Base-by-base conservation (phyloP, 2,113 vertebrate species). In the Hirundichthys speculiger region DNA sequence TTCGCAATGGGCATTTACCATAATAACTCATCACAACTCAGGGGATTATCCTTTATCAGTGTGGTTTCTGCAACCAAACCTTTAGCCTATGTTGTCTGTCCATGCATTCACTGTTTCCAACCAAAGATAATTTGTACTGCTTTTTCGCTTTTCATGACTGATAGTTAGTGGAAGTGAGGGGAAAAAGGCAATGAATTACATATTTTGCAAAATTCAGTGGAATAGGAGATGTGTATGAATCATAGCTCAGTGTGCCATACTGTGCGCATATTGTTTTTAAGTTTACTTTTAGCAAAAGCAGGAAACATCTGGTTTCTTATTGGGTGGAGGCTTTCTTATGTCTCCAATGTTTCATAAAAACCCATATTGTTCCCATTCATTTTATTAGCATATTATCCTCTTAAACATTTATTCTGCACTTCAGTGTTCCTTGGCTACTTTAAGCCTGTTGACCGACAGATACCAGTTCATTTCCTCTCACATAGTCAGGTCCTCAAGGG, bases 331-430 rank as follows among this genome's bases (percentile, higher is more conserved):
- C 72, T 73, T 68, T 54, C 78, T 79, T 24, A 10, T 56, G 67
- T 69, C 69, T 58, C 46, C 39, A 49, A 71, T 73, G 64, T 73
- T 80, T 83, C 39, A 76, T 58, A 50, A 68, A 70, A 78, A 4
- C 20, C 1, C 11, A 42, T 47, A 40, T 55, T 78, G 46, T 68
- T 79, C 41, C n/a, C 2, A 30, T 50, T 12, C 9, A 15, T 20
- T 79, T 78, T 66, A 72, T 69, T 49, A 52, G 59, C 41, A 50
- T 45, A 3, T 25, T 57, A 38, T 25, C n/a, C 47, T 24, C 3
- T 63, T 87, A 60, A 13, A 34, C 13, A 57, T 42, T 38, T 60
- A 22, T 42, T 41, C 25, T 25, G 66, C 71, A n/a, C 34, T 27
- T 54, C 12, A 13, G n/a, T 34, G 22, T 15, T 27, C 8, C 27